Evolutionary conservation across 2,113 vertebrate genomes (phyloP), one percentile per base, ranked within the genome.

Genomic region (Balaeniceps rex): DNA sequence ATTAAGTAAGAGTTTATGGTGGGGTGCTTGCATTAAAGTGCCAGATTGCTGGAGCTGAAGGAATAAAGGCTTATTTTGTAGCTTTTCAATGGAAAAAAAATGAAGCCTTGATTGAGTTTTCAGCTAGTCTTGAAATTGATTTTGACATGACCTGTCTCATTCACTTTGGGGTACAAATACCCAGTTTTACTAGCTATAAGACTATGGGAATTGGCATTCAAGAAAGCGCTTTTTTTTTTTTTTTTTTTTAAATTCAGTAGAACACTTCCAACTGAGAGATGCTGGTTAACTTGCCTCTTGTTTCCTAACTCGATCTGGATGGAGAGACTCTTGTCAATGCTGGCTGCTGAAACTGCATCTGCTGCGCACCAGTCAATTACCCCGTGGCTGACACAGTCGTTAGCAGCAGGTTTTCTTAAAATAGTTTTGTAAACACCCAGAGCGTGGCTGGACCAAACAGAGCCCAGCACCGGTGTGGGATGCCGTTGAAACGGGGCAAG

Each of bases 341-440:
- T 54, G 47, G 63, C 63, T 36, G 42, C 77, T 57, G 51, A 18
- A 57, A 6, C 42, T 3, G 7, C 23, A 2, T 36, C 36, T 55
- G 49, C 49, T 14, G 40, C 3, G 0, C n/a, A 12, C 40, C n/a
- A 42, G 47, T 4, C 15, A 5, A 1, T 19, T 19, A 4, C 52
- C 61, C 38, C 9, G 0, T 6, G 42, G 40, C 47, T 3, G 31
- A 40, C 24, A 12, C 40, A 14, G 52, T 18, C 2, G 4, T 5
- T 15, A 28, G 70, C 69, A 33, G 15, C 38, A 23, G 38, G 7
- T 57, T 69, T 55, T 11, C 64, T 28, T 36, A 13, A 42, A 54
- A 11, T 11, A 7, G 7, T 13, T 68, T 11, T 34, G 11, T 34
- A 55, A 36, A 22, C 49, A 25, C 38, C 31, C 9, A 5, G 46